Conservation (phyloP, 1,140 invertebrate species). For the Varroa destructor region DNA sequence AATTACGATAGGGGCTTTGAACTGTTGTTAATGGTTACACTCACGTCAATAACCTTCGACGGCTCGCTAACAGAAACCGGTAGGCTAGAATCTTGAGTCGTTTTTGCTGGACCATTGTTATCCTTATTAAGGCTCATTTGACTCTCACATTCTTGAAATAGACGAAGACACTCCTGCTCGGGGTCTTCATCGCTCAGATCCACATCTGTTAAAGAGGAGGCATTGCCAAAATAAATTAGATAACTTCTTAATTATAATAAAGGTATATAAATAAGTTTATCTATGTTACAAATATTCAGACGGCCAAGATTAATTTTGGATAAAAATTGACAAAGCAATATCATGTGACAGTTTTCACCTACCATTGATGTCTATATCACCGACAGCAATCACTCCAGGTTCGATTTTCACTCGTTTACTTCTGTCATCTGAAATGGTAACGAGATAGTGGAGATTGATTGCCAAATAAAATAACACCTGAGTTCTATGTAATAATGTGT, state of each 20-base stretch:
- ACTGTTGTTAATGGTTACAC: not conserved
- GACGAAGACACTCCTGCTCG: constrained; percentile 1
- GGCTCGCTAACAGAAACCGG: not conserved
- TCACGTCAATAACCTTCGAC: constrained; percentile 17
- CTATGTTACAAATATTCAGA: not conserved
- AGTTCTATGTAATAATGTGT: no score
- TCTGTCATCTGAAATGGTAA: no score
- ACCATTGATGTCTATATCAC: no score
- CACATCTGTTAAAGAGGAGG: not conserved
- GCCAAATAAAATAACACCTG: no score
- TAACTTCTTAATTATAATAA: not conserved
- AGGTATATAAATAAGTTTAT: not conserved
- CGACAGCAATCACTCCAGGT: no score
- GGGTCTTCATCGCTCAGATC: constrained; percentile 20
- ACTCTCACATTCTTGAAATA: constrained; percentile 9
- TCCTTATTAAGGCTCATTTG: not conserved
- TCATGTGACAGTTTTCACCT: no score
- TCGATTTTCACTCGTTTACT: no score
- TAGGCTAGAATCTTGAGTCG: not conserved
- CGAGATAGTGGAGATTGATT: no score
- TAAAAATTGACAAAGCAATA: no score
- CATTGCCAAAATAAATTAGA: not conserved
- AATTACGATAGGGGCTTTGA: no score
- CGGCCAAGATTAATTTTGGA: not conserved
- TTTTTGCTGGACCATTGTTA: no score